These are phyloP conservation scores for Argyra leucocephala DNA, from an alignment of 2,888 invertebrate species.

Conservation along the genomic window DNA sequence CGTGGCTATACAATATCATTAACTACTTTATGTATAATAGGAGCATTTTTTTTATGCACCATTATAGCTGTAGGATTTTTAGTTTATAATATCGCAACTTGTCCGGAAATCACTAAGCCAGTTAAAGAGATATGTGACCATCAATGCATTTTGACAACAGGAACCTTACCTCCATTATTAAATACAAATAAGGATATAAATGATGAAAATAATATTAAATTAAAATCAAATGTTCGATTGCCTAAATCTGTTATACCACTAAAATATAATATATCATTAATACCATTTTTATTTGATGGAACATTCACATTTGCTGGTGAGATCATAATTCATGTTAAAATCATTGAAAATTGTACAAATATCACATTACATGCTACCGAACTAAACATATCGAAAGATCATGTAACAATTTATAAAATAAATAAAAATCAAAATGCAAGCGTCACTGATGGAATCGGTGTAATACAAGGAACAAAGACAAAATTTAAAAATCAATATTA, in stretches of 20 bases:
- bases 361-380: constrained; percentile 68
- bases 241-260: constrained; percentile 59
- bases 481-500: constrained; percentile 46
- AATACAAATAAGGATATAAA: constrained; percentile 17
- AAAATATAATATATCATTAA: constrained; percentile 58
- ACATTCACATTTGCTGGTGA: constrained; percentile 73
- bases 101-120: constrained; percentile 43
- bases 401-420: constrained; percentile 44
- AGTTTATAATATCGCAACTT: constrained; percentile 67
- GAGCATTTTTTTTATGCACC: constrained; percentile 54
- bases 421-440: constrained; percentile 15
- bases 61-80: constrained; percentile 62
- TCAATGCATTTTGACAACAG: constrained; percentile 7
- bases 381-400: constrained; percentile 52
- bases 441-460: background rate
- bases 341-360: constrained; percentile 50
- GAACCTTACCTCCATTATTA: constrained; percentile 16
- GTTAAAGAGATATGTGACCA: constrained; percentile 18
- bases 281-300: constrained; percentile 61
- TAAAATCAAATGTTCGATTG: constrained; percentile 52
- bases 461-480: constrained; percentile 17
- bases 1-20: constrained; percentile 55
- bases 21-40: constrained; percentile 53
- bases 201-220: constrained; percentile 25
- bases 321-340: constrained; percentile 54